These are phyloP conservation scores for Vicugna pacos DNA, from an alignment of 2,113 vertebrate genomes.

Conservation along the genomic window DNA sequence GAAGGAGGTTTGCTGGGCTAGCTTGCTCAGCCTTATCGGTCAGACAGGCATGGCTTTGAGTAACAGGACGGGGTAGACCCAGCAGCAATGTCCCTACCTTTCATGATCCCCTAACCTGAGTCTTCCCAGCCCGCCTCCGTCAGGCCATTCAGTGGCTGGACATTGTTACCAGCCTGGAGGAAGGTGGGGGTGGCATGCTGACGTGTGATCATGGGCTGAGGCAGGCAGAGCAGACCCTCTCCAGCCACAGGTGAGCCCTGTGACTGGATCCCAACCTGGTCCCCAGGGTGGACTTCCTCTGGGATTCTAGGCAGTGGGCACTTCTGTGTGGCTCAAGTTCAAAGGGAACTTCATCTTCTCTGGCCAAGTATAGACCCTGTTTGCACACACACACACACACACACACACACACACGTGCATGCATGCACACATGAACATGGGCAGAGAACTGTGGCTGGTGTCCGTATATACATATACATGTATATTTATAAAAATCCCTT, in stretches of 20 bases:
- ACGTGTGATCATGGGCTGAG: accelerated
- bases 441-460: background rate
- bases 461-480: too few species aligned
- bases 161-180: background rate
- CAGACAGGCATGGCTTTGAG: background rate
- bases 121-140: background rate
- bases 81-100: too few species aligned
- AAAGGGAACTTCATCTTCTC: background rate
- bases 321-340: background rate
- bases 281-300: background rate
- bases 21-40: background rate
- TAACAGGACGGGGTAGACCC: background rate
- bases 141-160: background rate
- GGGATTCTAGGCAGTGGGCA: background rate
- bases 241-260: background rate
- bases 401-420: too few species aligned
- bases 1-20: background rate
- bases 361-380: background rate
- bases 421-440: background rate
- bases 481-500: too few species aligned
- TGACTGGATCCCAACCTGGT: too few species aligned
- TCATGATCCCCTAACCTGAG: too few species aligned
- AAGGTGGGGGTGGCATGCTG: background rate
- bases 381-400: background rate
- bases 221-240: background rate